phyloP scores from a whole-genome alignment of 2,888 invertebrate species.

The Conchocele bisecta region DNA sequence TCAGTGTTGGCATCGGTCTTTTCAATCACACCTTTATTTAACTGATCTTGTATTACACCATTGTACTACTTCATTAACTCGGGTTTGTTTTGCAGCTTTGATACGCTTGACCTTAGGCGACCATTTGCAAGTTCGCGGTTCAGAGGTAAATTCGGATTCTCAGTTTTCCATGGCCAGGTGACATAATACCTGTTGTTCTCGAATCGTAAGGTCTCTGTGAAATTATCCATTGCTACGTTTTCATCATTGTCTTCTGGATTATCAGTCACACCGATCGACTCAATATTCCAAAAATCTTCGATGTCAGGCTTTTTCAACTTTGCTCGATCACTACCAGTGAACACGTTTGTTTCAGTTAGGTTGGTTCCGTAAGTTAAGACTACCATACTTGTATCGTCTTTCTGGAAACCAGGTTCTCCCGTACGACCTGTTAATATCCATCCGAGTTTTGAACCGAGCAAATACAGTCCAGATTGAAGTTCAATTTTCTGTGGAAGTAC shows the following conservation, averaged over 20 bases:
- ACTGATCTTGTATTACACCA: conserved; percentile 20
- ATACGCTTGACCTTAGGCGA: conserved; percentile 1
- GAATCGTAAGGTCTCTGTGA: conserved; percentile 15
- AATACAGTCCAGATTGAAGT: conserved; percentile 15
- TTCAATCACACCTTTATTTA: conserved; percentile 23
- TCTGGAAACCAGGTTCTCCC: not conserved
- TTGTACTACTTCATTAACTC: conserved; percentile 16
- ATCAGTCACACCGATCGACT: conserved; percentile 37
- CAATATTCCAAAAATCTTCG: conserved; percentile 40
- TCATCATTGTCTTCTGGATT: conserved; percentile 4
- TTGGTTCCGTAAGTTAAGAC: conserved; percentile 6
- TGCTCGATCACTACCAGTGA: conserved; percentile 9
- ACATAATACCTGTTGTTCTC: conserved; percentile 11
- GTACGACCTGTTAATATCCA: conserved; percentile 16
- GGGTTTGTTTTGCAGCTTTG: conserved; percentile 6
- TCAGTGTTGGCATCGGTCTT: not conserved
- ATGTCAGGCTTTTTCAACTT: conserved; percentile 19
- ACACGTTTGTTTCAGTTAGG: not conserved
- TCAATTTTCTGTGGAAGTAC: conserved; percentile 11
- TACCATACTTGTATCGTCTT: conserved; percentile 3
- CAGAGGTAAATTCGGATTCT: conserved; percentile 11
- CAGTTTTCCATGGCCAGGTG: conserved; percentile 23
- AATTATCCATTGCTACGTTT: not conserved
- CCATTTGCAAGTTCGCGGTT: conserved; percentile 11
- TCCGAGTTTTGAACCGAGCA: conserved; percentile 8